Base-by-base conservation (phyloP, 2,797 vertebrate species). In the Eleutherodactylus coqui region DNA sequence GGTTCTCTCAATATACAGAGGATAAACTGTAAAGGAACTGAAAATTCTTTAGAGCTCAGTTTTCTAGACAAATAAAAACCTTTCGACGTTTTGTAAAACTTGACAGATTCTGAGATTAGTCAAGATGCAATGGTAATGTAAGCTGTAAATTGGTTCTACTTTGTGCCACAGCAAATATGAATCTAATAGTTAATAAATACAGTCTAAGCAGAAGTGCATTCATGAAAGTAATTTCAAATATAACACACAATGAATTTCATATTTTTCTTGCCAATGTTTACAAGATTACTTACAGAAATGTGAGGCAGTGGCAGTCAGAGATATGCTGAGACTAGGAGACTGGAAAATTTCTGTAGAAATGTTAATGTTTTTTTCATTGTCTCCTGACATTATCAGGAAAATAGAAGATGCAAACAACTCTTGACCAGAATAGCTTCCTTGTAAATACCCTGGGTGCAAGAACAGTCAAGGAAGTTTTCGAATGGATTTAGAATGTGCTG, bases 331-430 rank as follows among this genome's bases (percentile, higher is more conserved):
- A 92, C 90, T 14, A 98, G 96, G 88, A 97, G 95, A 85, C 87
- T 84, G 76, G 97, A 96, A 86, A 99, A 95, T 7, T 84, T 91
- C 78, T 95, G 95, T 17, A 99, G 93, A 88, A 98, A 92, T 0
- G 0, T 85, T 55, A 97, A 90, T 14, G 96, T 95, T 73, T 93
- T 64, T 94, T 43, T 95, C 91, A 70, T 27, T 19, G 6, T 97
- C 92, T 27, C 97, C 97, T 0, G 92, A 89, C 97, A 97, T 96
- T 62, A 98, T 90, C 88, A 99, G 93, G 92, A 99, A 99, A 14
- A 97, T 88, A 2, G 97, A 97, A 88, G 96, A 96, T 0, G 91
- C 93, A 93, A 99, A 95, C 98, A 97, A 99, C 91, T 99, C 98
- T 7, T 97, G 93, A 88, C 96, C 96, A n/a, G 94, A 82, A 75